Conservation (phyloP, 2,113 vertebrate species). For the Typhlomys cinereus region DNA sequence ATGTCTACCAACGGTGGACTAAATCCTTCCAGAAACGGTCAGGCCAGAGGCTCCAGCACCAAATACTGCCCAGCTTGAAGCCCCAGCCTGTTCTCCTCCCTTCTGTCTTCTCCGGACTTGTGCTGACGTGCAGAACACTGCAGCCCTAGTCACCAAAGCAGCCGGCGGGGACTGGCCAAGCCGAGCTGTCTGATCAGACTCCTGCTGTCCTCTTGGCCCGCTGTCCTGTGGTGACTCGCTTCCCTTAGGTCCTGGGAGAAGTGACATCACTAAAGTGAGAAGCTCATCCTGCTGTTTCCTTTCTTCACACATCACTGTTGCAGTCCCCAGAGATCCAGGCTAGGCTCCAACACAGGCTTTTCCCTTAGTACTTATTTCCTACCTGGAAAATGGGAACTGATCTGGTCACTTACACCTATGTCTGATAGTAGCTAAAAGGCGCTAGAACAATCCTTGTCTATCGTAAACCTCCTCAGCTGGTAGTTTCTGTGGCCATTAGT, state of each 20-base stretch:
- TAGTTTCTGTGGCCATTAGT: background rate
- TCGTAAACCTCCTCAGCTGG: background rate
- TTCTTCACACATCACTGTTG: background rate
- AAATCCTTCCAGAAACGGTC: background rate
- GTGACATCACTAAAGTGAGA: background rate
- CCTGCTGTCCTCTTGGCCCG: background rate
- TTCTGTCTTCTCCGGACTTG: background rate
- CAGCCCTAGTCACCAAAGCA: background rate
- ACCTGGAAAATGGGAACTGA: background rate
- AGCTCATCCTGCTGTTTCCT: background rate
- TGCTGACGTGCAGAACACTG: background rate
- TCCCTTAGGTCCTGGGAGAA: background rate
- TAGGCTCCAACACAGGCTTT: background rate
- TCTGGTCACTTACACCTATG: no score
- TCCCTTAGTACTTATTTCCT: background rate
- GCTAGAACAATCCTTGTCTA: background rate
- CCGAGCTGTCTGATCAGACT: background rate
- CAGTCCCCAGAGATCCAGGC: background rate
- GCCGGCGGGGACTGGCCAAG: background rate
- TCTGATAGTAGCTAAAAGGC: background rate
- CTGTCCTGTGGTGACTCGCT: background rate
- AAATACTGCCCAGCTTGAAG: background rate
- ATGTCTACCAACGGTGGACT: no score
- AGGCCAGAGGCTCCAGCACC: fast-evolving
- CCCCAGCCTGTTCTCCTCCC: fast-evolving